Evolutionary conservation across 2,888 invertebrate genomes (phyloP).

Genomic region (Rhimphoctona megacephalus): DNA sequence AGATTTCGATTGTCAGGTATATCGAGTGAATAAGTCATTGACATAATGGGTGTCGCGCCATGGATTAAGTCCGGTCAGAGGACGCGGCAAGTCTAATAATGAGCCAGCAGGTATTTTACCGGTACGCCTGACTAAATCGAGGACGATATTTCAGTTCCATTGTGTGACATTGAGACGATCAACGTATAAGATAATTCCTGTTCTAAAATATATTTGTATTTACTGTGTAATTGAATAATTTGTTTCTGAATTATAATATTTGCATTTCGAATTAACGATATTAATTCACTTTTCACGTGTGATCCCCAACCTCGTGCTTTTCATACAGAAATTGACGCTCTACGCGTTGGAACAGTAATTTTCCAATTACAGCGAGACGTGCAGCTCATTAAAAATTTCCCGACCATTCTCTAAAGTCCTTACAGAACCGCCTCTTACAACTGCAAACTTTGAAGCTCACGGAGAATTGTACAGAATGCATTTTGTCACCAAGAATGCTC

Average conservation of each 20-base stretch:
- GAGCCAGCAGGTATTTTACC: neutral
- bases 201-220: neutral
- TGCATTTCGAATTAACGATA: neutral
- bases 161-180: neutral
- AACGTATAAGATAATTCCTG: neutral
- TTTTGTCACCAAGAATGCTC: conserved; percentile 40
- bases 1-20: neutral
- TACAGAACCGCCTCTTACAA: neutral
- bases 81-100: neutral
- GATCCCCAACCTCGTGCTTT: neutral
- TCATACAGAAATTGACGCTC: neutral
- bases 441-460: conserved; percentile 24
- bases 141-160: neutral
- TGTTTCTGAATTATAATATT: neutral
- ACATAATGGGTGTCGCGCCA: neutral
- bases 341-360: conserved; percentile 17
- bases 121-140: neutral
- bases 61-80: neutral
- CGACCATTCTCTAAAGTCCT: neutral
- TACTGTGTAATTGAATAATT: neutral
- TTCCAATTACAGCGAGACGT: conserved; percentile 32
- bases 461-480: conserved; percentile 36
- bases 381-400: conserved; percentile 19
- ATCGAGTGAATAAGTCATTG: neutral
- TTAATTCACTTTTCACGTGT: neutral